Base-by-base conservation (phyloP, 1,140 invertebrate species). In the Aleiodes sp. region DNA sequence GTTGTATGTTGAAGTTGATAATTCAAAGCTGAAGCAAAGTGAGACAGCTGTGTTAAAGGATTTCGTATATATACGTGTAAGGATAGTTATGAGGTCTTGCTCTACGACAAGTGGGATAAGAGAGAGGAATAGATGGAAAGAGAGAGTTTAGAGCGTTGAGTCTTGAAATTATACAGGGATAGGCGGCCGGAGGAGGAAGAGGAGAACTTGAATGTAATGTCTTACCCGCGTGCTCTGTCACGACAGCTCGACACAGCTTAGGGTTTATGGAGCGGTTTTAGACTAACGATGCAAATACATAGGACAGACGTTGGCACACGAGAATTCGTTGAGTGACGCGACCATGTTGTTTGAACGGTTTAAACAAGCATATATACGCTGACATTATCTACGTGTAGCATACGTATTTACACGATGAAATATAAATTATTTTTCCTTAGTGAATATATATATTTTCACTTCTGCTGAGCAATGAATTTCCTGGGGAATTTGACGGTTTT, bases 261-360 rank as follows among this genome's bases (percentile, higher is more conserved):
- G 66, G 79, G 79, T 81, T 78, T 77, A 76, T 75, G 59, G 75
- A 59, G 67, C 64, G 77, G 75, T 77, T 81, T 82, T 74, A 72
- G 73, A 81, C 80, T 83, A 84, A 84, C 80, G 78, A 78, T 70
- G 74, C 76, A 71, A 79, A 77, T 76, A 75, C 71, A 60, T 63
- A 66, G 62, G 67, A 65, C 75, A 77, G 75, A 68, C 73, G 61
- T 67, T 68, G 72, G 68, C 70, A 41, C 69, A 52, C 21, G 65
- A 71, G 74, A 80, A 78, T 76, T 80, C 75, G 73, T 71, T 65
- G 57, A 57, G 66, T 57, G 72, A 68, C 64, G 57, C 37, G 6
- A 37, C 31, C 52, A 56, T 28, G 10, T 43, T 60, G 63, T 72
- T 72, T 60, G 46, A 52, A 52, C 19, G 46, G 46, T 52, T 52